These are phyloP conservation scores for Chascanopsetta lugubris DNA, from an alignment of 2,113 vertebrate species.

Conservation along the genomic window DNA sequence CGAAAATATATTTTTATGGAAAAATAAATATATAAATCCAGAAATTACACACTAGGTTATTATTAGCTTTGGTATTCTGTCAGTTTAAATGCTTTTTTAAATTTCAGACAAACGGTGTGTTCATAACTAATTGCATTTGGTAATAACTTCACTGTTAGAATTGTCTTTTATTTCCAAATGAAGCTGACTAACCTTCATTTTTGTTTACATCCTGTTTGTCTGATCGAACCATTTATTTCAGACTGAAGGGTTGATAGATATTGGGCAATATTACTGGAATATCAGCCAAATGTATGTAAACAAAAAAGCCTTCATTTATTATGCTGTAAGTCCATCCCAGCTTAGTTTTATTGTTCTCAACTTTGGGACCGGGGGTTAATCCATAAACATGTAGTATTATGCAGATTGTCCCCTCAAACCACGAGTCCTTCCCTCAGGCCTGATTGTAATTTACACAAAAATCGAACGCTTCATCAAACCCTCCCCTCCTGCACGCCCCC, in stretches of 20 bases:
- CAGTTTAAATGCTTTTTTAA: too few relatives aligned
- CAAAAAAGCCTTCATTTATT: neutral
- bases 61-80: too few relatives aligned
- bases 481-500: neutral
- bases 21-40: too few relatives aligned
- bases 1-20: too few relatives aligned
- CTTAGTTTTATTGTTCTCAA: conserved; percentile 1
- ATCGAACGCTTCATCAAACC: conserved; percentile 45
- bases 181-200: too few relatives aligned
- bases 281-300: neutral
- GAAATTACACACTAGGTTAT: too few relatives aligned
- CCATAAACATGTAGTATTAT: conserved; percentile 14
- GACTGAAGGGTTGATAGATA: neutral
- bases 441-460: conserved; percentile 59
- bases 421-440: conserved; percentile 40
- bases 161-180: too few relatives aligned
- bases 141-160: too few relatives aligned
- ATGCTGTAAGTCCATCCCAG: neutral
- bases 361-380: neutral
- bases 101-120: too few relatives aligned
- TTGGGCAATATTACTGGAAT: too few relatives aligned
- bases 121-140: too few relatives aligned
- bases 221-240: neutral
- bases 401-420: conserved; percentile 26
- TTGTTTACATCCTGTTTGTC: neutral